Base-by-base conservation (phyloP, 2,888 invertebrate species). In the Eupithecia subfuscata region DNA sequence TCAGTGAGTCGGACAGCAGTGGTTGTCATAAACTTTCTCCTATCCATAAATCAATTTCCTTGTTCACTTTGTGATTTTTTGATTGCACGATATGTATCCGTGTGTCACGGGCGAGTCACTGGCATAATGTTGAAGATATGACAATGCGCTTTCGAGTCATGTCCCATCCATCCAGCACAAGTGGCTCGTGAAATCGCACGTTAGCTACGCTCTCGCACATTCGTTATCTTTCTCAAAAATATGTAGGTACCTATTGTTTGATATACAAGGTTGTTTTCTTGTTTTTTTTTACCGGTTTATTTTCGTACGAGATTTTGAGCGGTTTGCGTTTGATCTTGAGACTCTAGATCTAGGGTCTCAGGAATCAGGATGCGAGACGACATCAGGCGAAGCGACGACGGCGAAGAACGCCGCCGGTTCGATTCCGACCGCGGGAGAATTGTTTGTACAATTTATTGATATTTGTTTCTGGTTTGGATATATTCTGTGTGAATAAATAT, bases 71-170 rank as follows among this genome's bases (percentile, higher is more conserved):
- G 25, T 18, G 22, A 48, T 64, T 48, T 40, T 22, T 43, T 73
- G 71, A 25, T n/a, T 11, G 25, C 74, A 37, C 56, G 84, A 72
- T 70, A 45, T 37, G 0, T 11, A 0, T 9, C 75, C 84, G 84
- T 89, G 65, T 82, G 82, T 85, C 80, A 71, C 79, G 52, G 73
- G 40, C 75, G 75, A 80, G 76, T 80, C 82, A 81, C 22, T 84
- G 81, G 22, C 37, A 71, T 78, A 71, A 88, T 88, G 88, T 89
- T 85, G 88, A 85, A 85, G 84, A 89, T 89, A 90, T 92, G 92
- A 92, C 90, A 89, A 87, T 89, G 90, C 89, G 86, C 82, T 92
- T 91, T 90, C 84, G 84, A 86, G 88, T 89, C 77, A 87, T 82
- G 85, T 82, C 84, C 83, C 87, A 85, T 88, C 85, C 86, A 88